Evolutionary conservation across 2,113 vertebrate species (phyloP).

Genomic region (Campylomormyrus tamandua): DNA sequence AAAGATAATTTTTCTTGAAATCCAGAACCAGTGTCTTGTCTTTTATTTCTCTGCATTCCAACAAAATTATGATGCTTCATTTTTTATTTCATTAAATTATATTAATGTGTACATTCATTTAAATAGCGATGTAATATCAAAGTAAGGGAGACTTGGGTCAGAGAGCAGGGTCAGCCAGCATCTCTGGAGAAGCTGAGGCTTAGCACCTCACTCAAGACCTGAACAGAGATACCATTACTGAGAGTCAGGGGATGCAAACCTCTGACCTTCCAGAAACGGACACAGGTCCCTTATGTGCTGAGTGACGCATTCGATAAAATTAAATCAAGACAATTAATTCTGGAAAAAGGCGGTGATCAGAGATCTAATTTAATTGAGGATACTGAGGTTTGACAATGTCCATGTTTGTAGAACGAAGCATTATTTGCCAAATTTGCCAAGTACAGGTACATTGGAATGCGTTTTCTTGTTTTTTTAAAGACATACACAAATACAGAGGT

Average conservation of each 20-base stretch:
- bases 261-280: not conserved
- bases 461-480: not conserved
- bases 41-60: not conserved
- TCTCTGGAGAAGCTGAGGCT: not conserved
- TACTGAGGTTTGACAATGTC: not conserved
- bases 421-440: not conserved
- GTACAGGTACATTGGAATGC: not conserved
- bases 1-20: constrained; percentile 67
- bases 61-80: not conserved
- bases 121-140: not conserved
- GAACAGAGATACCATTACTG: not conserved
- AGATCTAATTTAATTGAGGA: not conserved
- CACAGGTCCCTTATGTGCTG: not conserved
- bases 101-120: too few relatives aligned
- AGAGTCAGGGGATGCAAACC: not conserved
- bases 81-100: not conserved
- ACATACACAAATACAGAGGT: not conserved
- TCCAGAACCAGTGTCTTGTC: constrained; percentile 37
- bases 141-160: not conserved
- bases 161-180: too few relatives aligned
- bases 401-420: not conserved
- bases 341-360: not conserved
- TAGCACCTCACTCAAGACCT: not conserved
- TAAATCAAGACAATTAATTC: not conserved
- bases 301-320: not conserved